Evolutionary conservation across 1,140 invertebrate species (phyloP).

Genomic region (Streblospio benedicti): DNA sequence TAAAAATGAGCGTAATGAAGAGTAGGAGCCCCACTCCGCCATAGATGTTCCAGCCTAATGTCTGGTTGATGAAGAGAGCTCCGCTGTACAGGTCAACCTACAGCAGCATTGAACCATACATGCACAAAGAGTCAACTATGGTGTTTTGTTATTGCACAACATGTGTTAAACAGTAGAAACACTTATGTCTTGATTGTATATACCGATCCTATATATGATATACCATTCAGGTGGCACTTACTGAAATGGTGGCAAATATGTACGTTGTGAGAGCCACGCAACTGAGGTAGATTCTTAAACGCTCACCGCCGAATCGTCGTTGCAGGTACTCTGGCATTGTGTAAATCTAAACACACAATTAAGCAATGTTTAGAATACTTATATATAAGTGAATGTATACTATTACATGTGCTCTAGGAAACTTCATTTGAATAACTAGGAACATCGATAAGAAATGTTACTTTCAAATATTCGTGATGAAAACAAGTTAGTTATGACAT

Average conservation of each 20-base stretch:
- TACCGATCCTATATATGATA: not conserved
- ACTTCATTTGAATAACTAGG: not conserved
- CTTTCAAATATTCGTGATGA: no score
- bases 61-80: conserved; percentile 46
- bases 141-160: not conserved
- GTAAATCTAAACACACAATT: conserved; percentile 33
- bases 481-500: no score
- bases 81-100: conserved; percentile 49
- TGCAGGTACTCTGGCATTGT: conserved; percentile 53
- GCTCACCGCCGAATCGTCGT: conserved; percentile 50
- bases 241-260: conserved; percentile 53
- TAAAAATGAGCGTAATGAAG: conserved; percentile 46
- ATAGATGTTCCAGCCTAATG: conserved; percentile 41
- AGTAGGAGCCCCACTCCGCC: conserved; percentile 43
- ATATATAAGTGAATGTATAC: not conserved
- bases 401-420: not conserved
- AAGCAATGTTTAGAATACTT: not conserved
- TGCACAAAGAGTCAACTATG: not conserved
- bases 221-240: conserved; percentile 30
- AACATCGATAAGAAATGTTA: not conserved
- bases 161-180: not conserved
- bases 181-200: not conserved
- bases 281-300: conserved; percentile 50
- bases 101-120: not conserved
- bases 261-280: conserved; percentile 50